Base-by-base conservation (phyloP, 2,888 invertebrate genomes). In the Archips crataeganus region DNA sequence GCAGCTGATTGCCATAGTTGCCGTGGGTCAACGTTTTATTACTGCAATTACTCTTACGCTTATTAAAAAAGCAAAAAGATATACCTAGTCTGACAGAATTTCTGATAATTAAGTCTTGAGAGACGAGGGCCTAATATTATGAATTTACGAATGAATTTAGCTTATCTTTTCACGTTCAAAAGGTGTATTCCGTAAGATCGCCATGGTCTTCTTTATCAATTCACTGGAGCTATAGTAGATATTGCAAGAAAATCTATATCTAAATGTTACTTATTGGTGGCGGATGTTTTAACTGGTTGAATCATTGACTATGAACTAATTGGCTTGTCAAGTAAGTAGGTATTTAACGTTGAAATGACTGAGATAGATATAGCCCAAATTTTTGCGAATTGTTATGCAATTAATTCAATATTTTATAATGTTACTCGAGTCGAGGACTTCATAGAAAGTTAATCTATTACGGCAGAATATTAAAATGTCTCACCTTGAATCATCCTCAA, bases 401-500 rank as follows among this genome's bases (percentile, higher is more conserved):
- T 63, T 47, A 10, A 62, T 39, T 36, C 6, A 5, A 11, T n/a
- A 42, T 64, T 23, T 63, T 23, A 23, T 47, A n/a, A 32, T 2
- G 13, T 42, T 62, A 62, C 8, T 47, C 15, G n/a, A 32, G 54
- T 47, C 15, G n/a, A 32, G 54, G 4, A 1, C 10, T 45, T 54
- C 6, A n/a, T 64, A 23, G 51, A 54, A 68, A 76, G 66, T 57
- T 51, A 42, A 45, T 62, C 36, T 49, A 64, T 54, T 8, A 54
- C 8, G 62, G 47, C 65, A 67, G 72, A 76, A 59, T 65, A 75
- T 74, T 61, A 72, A 77, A 79, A 77, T 75, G 70, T 87, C 90
- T 90, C 88, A 90, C 90, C 90, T 90, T 83, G 70, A 62, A 73
- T 74, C 60, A 78, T 89, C 88, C 85, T 79, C 77, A 76, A 75